Evolutionary conservation across 2,113 vertebrate genomes (phyloP).

Genomic region (Xenopus borealis): DNA sequence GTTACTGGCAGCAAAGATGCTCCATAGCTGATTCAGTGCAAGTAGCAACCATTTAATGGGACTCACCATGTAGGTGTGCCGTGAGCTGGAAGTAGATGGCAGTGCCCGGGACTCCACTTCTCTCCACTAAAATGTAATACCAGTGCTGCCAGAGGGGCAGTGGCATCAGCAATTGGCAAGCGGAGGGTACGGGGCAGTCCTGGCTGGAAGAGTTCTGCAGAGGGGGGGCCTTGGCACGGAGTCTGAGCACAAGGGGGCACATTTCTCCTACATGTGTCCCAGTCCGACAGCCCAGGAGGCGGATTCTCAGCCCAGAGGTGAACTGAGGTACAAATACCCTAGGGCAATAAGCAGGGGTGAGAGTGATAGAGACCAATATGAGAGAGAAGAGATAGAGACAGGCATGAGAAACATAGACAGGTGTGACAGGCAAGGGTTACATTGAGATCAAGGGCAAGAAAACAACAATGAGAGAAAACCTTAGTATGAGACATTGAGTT

Average conservation of each 20-base stretch:
- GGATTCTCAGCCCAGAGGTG: slow-evolving; percentile 82
- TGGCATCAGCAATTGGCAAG: slow-evolving; percentile 78
- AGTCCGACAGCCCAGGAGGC: slow-evolving; percentile 79
- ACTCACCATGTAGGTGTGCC: slow-evolving; percentile 86
- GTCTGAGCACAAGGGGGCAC: slow-evolving; percentile 85
- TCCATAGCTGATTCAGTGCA: too few relatives aligned
- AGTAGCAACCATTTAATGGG: neutral
- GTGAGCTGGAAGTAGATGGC: slow-evolving; percentile 84
- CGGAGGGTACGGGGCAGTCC: slow-evolving; percentile 73
- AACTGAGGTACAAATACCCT: slow-evolving; percentile 96
- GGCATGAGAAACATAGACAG: neutral
- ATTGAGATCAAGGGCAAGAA: too few relatives aligned
- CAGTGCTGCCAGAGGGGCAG: slow-evolving; percentile 92
- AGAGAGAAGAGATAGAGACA: slow-evolving; percentile 2
- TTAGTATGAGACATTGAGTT: too few relatives aligned
- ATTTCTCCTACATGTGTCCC: slow-evolving; percentile 62
- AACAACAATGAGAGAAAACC: too few relatives aligned
- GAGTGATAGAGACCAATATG: neutral
- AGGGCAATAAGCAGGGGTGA: neutral
- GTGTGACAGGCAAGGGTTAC: too few relatives aligned
- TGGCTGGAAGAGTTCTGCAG: slow-evolving; percentile 89
- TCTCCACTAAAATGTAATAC: slow-evolving; percentile 94
- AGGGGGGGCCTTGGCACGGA: slow-evolving; percentile 88
- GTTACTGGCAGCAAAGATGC: too few relatives aligned
- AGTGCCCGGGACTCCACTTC: slow-evolving; percentile 64